A percentile compares a stretch with the other conserved stretches of the same genome.
Conservation (phyloP, 2,113 vertebrate species). For the Laterallus jamaicensis region DNA sequence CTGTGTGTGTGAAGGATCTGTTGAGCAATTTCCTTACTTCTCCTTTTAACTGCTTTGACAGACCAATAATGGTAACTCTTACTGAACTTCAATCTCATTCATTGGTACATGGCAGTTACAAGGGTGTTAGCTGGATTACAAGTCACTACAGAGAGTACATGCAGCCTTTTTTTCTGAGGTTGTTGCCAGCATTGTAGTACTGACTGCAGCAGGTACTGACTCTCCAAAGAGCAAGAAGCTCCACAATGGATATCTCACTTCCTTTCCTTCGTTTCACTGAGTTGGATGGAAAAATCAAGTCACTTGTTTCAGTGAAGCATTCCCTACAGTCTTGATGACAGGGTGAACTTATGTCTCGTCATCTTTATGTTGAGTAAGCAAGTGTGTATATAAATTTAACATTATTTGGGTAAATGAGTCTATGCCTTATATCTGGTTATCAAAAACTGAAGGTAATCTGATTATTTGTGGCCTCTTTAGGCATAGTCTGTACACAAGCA, state of each 20-base stretch:
- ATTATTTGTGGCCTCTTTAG: neutral
- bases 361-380: neutral
- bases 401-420: neutral
- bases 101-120: neutral
- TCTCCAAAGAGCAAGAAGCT: neutral
- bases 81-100: neutral
- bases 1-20: neutral
- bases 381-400: neutral
- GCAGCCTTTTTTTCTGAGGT: neutral
- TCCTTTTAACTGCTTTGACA: neutral
- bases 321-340: neutral
- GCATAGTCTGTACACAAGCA: neutral
- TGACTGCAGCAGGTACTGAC: neutral
- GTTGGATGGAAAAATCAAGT: conserved; percentile 3
- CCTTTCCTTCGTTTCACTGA: neutral
- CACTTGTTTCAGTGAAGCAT: neutral
- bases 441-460: neutral
- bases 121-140: neutral
- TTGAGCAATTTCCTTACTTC: neutral
- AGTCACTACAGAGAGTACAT: neutral
- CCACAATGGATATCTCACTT: conserved; percentile 1
- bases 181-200: neutral
- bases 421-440: neutral
- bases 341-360: neutral
- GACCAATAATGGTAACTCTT: neutral